Evolutionary conservation across 2,888 invertebrate genomes (phyloP).

Genomic region (Brachylomia viminalis): DNA sequence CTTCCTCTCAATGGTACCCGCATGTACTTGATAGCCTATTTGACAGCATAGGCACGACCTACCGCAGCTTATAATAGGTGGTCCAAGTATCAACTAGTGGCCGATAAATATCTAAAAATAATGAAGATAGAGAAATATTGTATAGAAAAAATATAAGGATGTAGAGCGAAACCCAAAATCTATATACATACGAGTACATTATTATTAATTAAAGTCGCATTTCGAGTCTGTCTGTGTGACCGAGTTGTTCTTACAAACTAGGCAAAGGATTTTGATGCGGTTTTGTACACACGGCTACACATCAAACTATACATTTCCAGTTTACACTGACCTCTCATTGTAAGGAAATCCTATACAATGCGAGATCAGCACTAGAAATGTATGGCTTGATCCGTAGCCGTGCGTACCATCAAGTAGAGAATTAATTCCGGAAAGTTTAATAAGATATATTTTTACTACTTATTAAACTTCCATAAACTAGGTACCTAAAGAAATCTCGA

Average conservation of each 20-base stretch:
- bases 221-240: background rate
- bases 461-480: background rate
- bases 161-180: background rate
- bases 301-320: too few species aligned
- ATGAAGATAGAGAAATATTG: background rate
- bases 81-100: conserved; percentile 6
- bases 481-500: background rate
- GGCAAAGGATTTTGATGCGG: background rate
- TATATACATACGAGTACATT: too few species aligned
- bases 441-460: background rate
- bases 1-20: conserved; percentile 51
- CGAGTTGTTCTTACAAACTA: background rate
- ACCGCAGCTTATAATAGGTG: conserved; percentile 57
- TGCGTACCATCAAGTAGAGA: background rate
- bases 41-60: conserved; percentile 52
- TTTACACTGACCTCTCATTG: too few species aligned
- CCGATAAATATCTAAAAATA: background rate
- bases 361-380: too few species aligned
- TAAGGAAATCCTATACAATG: too few species aligned
- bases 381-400: too few species aligned
- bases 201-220: background rate
- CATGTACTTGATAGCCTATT: conserved; percentile 53
- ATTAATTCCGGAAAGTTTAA: background rate
- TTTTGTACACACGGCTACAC: too few species aligned
- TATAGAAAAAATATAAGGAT: background rate